Evolutionary conservation across 2,113 vertebrate species (phyloP), one percentile per base, ranked within the genome.

Genomic region (Paraplagusia blochii): DNA sequence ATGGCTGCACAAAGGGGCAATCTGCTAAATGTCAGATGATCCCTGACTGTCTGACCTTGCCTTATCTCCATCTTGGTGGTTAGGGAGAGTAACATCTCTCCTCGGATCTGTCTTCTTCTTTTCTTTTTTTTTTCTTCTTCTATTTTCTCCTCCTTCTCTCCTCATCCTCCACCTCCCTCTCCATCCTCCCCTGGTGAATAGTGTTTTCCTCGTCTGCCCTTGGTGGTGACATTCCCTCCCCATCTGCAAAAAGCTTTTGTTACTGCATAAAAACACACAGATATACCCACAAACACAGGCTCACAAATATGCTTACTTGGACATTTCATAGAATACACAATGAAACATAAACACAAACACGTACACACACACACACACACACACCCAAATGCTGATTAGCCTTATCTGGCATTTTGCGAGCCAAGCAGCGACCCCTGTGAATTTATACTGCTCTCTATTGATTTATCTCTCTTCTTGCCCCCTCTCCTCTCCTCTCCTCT

Each of bases 371-470:
- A 45, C 16, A 58, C 62, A 58, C 47, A 44, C 52, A 59, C 40
- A 58, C 57, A 48, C 75, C 45, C 79, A 69, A 82, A 88, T 77
- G 82, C 81, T 85, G 77, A 84, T 84, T 72, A 79, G 82, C 73
- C 73, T 80, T 75, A 78, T 82, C 71, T 79, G 47, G 36, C 48
- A 9, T 75, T 84, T 77, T 68, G 69, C 52, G 69, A 79, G 77
- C 59, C 74, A 69, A 77, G 69, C 66, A 69, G 58, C 34, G 53
- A 72, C 83, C 84, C 79, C 71, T 81, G 77, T 86, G 88, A 89
- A 90, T 90, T 85, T 74, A 83, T 90, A 88, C 79, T 90, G 88
- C 72, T 75, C 81, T 80, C 67, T 87, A 91, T 91, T 92, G 91
- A 91, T 90, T 88, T 84, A 68, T 84, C 65, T 86, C 77, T 89